phyloP scores from a whole-genome alignment of 2,888 invertebrate genomes.

The Raillietiella orientalis region DNA sequence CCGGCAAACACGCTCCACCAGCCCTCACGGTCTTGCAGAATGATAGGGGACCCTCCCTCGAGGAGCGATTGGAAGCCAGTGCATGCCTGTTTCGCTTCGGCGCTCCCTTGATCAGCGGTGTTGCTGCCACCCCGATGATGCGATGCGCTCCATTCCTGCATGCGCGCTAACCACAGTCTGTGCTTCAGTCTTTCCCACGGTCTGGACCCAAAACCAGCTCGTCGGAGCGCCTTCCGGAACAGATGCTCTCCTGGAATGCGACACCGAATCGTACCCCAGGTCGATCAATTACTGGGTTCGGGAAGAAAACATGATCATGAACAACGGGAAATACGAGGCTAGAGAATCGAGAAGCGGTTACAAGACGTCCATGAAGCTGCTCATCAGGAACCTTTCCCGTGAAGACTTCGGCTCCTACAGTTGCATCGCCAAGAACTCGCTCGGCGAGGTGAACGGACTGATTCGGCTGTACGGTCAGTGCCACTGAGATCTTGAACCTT shows the following conservation, averaged over 20 bases:
- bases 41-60: too few species aligned
- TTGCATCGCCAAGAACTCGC: conserved; percentile 54
- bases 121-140: too few species aligned
- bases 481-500: too few species aligned
- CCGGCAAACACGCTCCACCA: too few species aligned
- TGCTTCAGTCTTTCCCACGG: too few species aligned
- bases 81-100: too few species aligned
- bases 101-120: too few species aligned
- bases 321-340: conserved; percentile 38
- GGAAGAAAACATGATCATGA: conserved; percentile 41
- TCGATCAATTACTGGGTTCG: conserved; percentile 69
- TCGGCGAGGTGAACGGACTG: conserved; percentile 58
- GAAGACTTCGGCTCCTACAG: conserved; percentile 43
- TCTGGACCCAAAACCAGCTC: conserved; percentile 68
- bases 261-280: conserved; percentile 61
- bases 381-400: conserved; percentile 30
- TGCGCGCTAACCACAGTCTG: too few species aligned
- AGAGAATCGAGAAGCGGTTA: conserved; percentile 15
- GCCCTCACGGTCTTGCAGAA: too few species aligned
- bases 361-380: conserved; percentile 47
- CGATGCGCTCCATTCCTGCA: too few species aligned
- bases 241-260: conserved; percentile 56
- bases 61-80: too few species aligned
- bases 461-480: conserved; percentile 59
- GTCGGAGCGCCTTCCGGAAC: conserved; percentile 59